Base-by-base conservation (phyloP, 2,888 invertebrate species). In the Conops quadrifasciatus region DNA sequence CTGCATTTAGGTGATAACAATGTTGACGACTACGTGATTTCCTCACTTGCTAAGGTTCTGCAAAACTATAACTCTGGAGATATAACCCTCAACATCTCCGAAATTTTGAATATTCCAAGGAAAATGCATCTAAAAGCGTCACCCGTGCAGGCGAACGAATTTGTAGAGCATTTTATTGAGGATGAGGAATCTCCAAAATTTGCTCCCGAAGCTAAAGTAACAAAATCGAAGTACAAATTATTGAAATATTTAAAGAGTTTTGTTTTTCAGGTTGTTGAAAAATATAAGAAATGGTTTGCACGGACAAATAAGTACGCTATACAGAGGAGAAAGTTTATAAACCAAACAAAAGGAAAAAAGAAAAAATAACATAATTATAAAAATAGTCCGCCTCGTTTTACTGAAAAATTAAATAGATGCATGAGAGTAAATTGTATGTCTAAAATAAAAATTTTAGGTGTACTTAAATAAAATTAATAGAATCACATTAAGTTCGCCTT, bases 21-120 rank as follows among this genome's bases (percentile, higher is more conserved):
- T n/a, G 71, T 80, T 24, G 78, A 79, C 3, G 77, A 77, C 24
- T 78, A 77, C 49, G 72, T 77, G 1, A 77, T 80, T 47, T 79
- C 82, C 1, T 79, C 84, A 2, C 73, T 87, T 16, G 82, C 85
- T 0, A 82, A 80, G 72, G 78, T 82, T 2, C 76, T 85, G 3
- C 79, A 79, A 30, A 77, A 80, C 5, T 86, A 84, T 73, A 73
- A 78, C 45, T 78, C 82, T 21, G 89, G 84, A 0, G 80, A 82
- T 70, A 86, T 90, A 70, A 74, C 73, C 0, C 71, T 77, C 5
- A 82, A 81, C 72, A 72, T 86, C 24, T 65, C 75, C 3, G 68
- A 77, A 11, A 81, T 80, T 1, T 70, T 86, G 2, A 79, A 76
- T 72, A 69, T 84, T 21, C 71, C 75, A 16, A 77, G 85, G 19